phyloP scores from a whole-genome alignment of 2,113 vertebrate species.

The Dinomys branickii region DNA sequence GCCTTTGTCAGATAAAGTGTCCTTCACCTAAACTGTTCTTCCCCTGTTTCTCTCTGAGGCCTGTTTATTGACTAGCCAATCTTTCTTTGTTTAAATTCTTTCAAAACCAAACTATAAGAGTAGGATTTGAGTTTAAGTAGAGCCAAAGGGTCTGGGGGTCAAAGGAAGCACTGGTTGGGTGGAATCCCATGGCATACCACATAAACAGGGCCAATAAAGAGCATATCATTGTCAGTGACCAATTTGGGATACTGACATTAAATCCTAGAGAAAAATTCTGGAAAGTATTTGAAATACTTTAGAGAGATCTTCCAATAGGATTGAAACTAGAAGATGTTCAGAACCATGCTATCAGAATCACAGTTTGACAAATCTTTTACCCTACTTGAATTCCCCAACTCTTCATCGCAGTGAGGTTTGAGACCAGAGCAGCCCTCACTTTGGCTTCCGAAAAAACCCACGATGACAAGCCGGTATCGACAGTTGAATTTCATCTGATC shows the following conservation, averaged over 20 bases:
- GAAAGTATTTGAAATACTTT: not conserved
- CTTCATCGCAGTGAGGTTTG: not conserved
- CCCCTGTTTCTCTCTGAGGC: not conserved
- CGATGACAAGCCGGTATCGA: no score
- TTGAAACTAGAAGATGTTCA: not conserved
- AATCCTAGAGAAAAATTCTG: not conserved
- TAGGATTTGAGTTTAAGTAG: not conserved
- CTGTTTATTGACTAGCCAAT: not conserved
- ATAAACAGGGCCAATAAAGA: not conserved
- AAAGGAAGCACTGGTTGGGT: not conserved
- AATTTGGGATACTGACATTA: no score
- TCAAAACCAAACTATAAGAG: not conserved
- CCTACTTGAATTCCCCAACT: not conserved
- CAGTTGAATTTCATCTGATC: not conserved
- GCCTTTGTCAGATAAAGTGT: fast-evolving
- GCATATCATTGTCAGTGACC: no score
- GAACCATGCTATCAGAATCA: not conserved
- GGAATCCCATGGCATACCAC: not conserved
- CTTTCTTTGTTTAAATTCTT: not conserved
- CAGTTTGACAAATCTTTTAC: fast-evolving
- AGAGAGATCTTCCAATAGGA: not conserved
- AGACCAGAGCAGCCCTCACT: not conserved
- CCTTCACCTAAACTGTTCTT: not conserved
- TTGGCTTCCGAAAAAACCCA: not conserved
- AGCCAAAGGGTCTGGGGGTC: no score